phyloP scores from a whole-genome alignment of 2,888 invertebrate species.

The Zygaena filipendulae region DNA sequence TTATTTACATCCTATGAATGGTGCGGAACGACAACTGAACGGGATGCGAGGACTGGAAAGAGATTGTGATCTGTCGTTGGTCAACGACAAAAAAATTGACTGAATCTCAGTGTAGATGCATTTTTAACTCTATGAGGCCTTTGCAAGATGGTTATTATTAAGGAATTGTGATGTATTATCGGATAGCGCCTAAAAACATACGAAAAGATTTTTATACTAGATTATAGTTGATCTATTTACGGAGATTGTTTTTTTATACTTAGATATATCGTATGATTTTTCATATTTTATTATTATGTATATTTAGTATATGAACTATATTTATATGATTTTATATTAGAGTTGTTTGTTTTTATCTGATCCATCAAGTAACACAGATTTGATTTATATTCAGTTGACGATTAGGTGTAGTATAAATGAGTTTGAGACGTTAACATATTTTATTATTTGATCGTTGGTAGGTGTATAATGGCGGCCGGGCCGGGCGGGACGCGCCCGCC shows the following conservation, averaged over 20 bases:
- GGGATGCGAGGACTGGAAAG: constrained; percentile 62
- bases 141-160: constrained; percentile 68
- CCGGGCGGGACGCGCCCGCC: no score
- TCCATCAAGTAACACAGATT: constrained; percentile 53
- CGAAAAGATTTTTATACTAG: constrained; percentile 70
- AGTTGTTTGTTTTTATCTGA: constrained; percentile 70
- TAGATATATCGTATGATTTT: constrained; percentile 69
- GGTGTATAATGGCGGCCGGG: constrained; percentile 35
- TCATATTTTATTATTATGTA: constrained; percentile 67
- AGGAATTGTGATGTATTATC: constrained; percentile 69
- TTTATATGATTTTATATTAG: constrained; percentile 55
- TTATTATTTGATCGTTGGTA: constrained; percentile 56
- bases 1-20: constrained; percentile 60
- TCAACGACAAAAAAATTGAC: constrained; percentile 70
- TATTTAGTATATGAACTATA: constrained; percentile 10
- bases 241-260: constrained; percentile 71
- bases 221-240: constrained; percentile 66
- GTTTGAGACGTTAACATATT: constrained; percentile 47
- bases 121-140: constrained; percentile 70
- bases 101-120: constrained; percentile 71
- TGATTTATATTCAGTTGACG: constrained; percentile 44
- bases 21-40: constrained; percentile 58
- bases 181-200: constrained; percentile 70
- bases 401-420: constrained; percentile 25
- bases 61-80: constrained; percentile 69